Conservation (phyloP, 2,797 vertebrate genomes). For the Chaunax sp. region DNA sequence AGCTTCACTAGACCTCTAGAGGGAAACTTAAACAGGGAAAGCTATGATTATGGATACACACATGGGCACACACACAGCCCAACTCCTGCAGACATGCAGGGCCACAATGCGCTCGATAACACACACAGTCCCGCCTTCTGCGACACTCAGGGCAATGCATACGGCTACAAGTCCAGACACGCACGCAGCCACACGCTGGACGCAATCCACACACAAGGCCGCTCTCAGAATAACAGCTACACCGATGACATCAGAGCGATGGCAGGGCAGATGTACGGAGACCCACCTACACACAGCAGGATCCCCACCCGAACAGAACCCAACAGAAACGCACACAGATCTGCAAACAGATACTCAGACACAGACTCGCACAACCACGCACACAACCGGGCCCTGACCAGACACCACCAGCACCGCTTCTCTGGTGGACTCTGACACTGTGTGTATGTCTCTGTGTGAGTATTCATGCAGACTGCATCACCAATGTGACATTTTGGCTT, state of each 20-base stretch:
- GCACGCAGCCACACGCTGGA: slow-evolving; percentile 26
- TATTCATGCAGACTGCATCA: not conserved
- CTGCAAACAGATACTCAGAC: not conserved
- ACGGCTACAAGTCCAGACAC: not conserved
- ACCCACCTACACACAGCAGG: slow-evolving; percentile 24
- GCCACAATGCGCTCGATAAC: not conserved
- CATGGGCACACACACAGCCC: not conserved
- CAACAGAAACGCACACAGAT: slow-evolving; percentile 18
- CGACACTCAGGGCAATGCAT: not conserved
- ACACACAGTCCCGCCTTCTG: rapidly evolving
- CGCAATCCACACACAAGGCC: not conserved
- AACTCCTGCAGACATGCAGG: not conserved
- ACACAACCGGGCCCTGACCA: slow-evolving; percentile 51
- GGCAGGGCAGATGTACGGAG: slow-evolving; percentile 76
- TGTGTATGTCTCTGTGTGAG: not conserved
- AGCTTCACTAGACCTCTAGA: not conserved
- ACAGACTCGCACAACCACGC: slow-evolving; percentile 29
- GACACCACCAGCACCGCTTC: slow-evolving; percentile 52
- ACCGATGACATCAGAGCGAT: slow-evolving; percentile 66
- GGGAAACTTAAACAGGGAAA: slow-evolving; percentile 32
- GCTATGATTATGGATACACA: not conserved
- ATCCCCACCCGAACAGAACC: not conserved
- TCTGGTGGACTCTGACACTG: slow-evolving; percentile 66
- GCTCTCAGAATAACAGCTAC: slow-evolving; percentile 40
- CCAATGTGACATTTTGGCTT: not conserved